Percentiles rank a stretch among this genome's conserved stretches.
These are phyloP conservation scores for Sebastes miniatus DNA, from an alignment of 2,797 vertebrate species.

Conservation along the genomic window DNA sequence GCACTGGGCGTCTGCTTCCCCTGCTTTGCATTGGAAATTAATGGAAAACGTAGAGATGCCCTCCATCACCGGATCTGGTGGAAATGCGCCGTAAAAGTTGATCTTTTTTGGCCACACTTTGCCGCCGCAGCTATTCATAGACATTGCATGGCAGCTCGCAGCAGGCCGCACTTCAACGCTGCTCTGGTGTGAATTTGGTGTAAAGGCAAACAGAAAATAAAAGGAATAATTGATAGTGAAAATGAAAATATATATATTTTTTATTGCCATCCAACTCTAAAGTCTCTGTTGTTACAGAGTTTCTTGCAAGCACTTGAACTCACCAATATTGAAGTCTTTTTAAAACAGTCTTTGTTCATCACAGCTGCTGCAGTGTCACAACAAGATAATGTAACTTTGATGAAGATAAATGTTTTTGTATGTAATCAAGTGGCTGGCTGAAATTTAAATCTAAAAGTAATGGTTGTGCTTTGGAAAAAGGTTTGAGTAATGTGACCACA, in stretches of 20 bases:
- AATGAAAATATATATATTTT: not conserved
- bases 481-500: not conserved
- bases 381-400: not conserved
- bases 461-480: not conserved
- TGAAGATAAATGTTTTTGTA: not conserved
- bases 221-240: not conserved
- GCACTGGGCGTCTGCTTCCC: no score
- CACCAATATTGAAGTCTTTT: not conserved
- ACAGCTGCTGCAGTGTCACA: not conserved
- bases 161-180: accelerated
- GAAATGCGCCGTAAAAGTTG: no score
- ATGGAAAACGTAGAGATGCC: no score
- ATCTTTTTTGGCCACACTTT: no score
- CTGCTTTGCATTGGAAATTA: no score
- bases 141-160: accelerated
- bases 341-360: not conserved
- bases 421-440: not conserved
- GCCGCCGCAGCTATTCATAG: no score
- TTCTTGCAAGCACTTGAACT: not conserved
- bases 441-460: not conserved
- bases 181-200: no score
- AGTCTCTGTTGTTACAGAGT: not conserved
- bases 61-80: no score
- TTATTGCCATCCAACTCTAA: not conserved
- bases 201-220: not conserved